phyloP scores from a whole-genome alignment of 2,797 vertebrate species.

The Anas bernieri region DNA sequence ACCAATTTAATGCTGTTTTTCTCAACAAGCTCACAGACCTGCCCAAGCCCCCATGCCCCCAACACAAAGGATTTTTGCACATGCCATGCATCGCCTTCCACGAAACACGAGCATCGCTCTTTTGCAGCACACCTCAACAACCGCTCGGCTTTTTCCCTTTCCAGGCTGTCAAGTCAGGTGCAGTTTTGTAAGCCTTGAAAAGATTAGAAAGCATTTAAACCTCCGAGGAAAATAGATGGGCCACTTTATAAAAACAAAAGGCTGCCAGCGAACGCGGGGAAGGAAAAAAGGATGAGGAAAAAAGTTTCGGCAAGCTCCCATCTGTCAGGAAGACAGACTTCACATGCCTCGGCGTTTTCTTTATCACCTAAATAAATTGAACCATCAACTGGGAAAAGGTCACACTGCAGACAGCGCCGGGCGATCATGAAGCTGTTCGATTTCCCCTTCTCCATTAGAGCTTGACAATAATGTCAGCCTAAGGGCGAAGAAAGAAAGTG shows the following conservation, averaged over 20 bases:
- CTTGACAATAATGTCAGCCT: conserved; percentile 69
- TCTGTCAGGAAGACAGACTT: conserved; percentile 59
- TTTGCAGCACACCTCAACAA: background rate
- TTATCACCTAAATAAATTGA: conserved; percentile 73
- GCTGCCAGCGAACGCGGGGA: conserved; percentile 7
- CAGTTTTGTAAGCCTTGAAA: conserved; percentile 1
- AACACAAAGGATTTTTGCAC: background rate
- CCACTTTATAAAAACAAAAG: conserved; percentile 39
- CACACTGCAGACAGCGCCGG: conserved; percentile 57
- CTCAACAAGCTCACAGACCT: background rate
- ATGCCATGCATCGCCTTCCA: background rate
- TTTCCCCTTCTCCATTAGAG: conserved; percentile 70
- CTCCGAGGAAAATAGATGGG: conserved; percentile 27
- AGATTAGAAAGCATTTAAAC: conserved; percentile 42
- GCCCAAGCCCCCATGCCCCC: background rate
- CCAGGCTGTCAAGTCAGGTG: background rate
- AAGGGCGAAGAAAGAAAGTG: conserved; percentile 71
- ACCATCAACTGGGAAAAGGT: conserved; percentile 71
- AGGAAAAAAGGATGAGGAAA: conserved; percentile 34
- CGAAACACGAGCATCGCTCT: background rate
- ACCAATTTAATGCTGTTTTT: background rate
- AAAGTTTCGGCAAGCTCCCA: conserved; percentile 51
- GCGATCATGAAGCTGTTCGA: conserved; percentile 69
- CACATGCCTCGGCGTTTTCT: conserved; percentile 67
- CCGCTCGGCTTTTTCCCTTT: background rate